Evolutionary conservation across 2,797 vertebrate species (phyloP).

Genomic region (Microctenopoma stevenorrisi): DNA sequence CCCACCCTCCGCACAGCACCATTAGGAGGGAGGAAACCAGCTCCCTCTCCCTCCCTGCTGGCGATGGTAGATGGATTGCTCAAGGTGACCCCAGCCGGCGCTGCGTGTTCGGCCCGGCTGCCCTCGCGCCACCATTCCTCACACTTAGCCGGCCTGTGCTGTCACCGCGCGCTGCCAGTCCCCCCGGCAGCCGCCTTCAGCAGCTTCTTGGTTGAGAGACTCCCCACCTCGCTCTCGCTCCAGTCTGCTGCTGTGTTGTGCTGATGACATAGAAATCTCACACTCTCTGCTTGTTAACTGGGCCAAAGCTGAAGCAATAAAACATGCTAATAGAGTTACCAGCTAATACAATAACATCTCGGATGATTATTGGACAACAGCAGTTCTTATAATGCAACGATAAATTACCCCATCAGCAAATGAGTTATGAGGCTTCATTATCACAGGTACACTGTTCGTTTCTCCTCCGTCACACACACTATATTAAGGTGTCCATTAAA

Average conservation of each 20-base stretch:
- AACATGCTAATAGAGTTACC: slow-evolving; percentile 25
- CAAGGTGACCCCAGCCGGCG: slow-evolving; percentile 58
- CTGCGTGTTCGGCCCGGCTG: slow-evolving; percentile 14
- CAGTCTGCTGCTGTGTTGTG: neutral
- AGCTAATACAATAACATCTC: slow-evolving; percentile 15
- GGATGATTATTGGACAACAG: slow-evolving; percentile 2
- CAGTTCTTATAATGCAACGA: neutral
- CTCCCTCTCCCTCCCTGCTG: slow-evolving; percentile 23
- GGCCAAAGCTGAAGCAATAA: slow-evolving; percentile 11
- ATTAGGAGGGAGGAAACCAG: slow-evolving; percentile 29
- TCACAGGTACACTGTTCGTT: neutral
- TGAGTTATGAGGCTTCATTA: slow-evolving; percentile 39
- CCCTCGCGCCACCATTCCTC: slow-evolving; percentile 27
- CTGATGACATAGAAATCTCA: slow-evolving; percentile 1
- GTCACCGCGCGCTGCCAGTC: neutral
- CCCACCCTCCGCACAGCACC: slow-evolving; percentile 32
- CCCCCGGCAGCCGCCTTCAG: slow-evolving; percentile 24
- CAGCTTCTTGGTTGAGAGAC: slow-evolving; percentile 18
- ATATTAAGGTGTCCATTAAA: slow-evolving; percentile 22
- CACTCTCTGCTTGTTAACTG: neutral
- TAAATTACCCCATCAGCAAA: slow-evolving; percentile 28
- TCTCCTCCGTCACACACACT: too few relatives aligned
- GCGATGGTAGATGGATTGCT: slow-evolving; percentile 54
- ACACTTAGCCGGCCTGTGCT: slow-evolving; percentile 31
- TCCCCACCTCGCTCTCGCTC: neutral